Conservation (phyloP, 2,113 vertebrate genomes). For the Anhinga rufa region DNA sequence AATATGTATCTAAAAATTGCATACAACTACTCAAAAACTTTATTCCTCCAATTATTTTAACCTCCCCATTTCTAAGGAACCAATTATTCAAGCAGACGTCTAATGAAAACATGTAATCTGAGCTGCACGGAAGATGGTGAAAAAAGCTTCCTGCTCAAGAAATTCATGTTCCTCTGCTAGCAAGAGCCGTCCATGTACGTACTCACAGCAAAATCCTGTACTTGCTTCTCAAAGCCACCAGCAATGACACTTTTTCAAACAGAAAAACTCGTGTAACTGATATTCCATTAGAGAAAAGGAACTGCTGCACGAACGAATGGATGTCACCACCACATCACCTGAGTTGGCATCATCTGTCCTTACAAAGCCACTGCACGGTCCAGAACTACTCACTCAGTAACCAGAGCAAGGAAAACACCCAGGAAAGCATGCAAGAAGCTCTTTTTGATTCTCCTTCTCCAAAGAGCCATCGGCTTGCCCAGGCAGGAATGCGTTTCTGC, state of each 20-base stretch:
- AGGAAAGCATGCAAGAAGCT: neutral
- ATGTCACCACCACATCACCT: neutral
- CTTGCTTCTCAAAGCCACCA: neutral
- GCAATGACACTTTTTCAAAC: neutral
- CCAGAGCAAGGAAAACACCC: neutral
- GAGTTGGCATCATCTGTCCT: neutral
- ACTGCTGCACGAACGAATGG: fast-evolving
- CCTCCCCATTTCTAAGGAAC: neutral
- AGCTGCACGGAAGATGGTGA: neutral
- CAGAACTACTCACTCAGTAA: neutral
- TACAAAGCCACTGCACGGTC: neutral
- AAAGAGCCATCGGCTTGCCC: neutral
- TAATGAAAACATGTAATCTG: neutral
- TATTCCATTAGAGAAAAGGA: neutral
- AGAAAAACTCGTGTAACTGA: fast-evolving
- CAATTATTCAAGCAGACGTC: neutral
- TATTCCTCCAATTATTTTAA: neutral
- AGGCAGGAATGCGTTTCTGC: neutral
- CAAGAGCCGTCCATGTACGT: fast-evolving
- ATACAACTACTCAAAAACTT: neutral
- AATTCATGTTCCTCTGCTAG: neutral
- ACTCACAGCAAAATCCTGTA: neutral
- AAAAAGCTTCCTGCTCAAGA: neutral
- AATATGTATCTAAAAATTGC: neutral
- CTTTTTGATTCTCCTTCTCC: neutral